These are phyloP conservation scores for Speoplatyrhinus poulsoni DNA, from an alignment of 2,113 vertebrate genomes.

Conservation along the genomic window DNA sequence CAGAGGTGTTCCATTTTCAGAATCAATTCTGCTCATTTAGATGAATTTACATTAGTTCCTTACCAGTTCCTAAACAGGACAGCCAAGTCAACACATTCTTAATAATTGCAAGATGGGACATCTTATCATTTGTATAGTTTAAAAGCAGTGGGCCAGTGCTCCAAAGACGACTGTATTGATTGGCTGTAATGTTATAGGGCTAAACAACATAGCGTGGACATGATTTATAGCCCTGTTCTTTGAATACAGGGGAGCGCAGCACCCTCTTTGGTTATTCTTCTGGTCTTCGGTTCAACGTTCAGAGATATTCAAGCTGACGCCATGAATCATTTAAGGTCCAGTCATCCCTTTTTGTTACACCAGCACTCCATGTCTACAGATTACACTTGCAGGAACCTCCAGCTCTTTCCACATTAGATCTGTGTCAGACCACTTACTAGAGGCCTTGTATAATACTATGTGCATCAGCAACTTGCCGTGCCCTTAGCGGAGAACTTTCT, in stretches of 20 bases:
- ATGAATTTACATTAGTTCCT: too few species aligned
- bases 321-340: constrained; percentile 71
- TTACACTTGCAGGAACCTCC: constrained; percentile 62
- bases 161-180: constrained; percentile 1
- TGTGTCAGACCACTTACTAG: constrained; percentile 50
- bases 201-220: constrained; percentile 13
- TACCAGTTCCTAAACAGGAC: too few species aligned
- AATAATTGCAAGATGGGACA: not conserved
- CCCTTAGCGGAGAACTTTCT: constrained; percentile 46
- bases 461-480: constrained; percentile 58
- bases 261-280: constrained; percentile 43
- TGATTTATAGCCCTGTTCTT: constrained; percentile 20
- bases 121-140: not conserved
- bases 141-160: not conserved
- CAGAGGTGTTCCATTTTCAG: too few species aligned
- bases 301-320: constrained; percentile 59
- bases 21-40: too few species aligned
- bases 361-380: constrained; percentile 57
- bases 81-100: too few species aligned
- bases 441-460: constrained; percentile 58
- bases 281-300: constrained; percentile 61
- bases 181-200: not conserved
- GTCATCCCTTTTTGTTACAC: constrained; percentile 58
- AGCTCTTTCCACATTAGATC: constrained; percentile 65
- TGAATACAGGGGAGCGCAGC: constrained; percentile 17